Evolutionary conservation across 2,113 vertebrate species (phyloP).

Genomic region (Capra hircus): DNA sequence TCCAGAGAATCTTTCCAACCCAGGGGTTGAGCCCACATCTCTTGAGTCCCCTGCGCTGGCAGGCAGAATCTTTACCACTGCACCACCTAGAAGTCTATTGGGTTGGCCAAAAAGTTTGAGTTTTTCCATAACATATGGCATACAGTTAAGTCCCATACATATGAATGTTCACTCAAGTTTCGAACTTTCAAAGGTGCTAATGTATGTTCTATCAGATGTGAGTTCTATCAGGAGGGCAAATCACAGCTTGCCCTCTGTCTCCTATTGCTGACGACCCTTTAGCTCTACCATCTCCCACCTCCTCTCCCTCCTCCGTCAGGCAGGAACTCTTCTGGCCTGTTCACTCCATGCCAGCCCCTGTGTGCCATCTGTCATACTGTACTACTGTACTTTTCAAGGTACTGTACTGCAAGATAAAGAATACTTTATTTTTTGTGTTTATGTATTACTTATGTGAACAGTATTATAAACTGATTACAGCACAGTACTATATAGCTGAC

Average conservation of each 20-base stretch:
- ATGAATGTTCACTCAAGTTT: neutral
- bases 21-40: neutral
- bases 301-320: neutral
- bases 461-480: neutral
- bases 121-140: neutral
- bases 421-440: neutral
- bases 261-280: neutral
- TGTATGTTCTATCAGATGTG: neutral
- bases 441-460: neutral
- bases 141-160: neutral
- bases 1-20: neutral
- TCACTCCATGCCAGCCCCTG: neutral
- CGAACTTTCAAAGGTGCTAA: neutral
- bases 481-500: neutral
- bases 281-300: rapidly evolving
- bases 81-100: neutral
- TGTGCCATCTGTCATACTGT: neutral
- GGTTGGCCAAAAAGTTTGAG: neutral
- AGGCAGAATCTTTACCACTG: neutral
- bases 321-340: neutral
- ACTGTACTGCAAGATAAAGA: neutral
- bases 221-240: neutral
- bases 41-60: neutral
- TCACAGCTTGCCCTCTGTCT: neutral
- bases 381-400: neutral